phyloP scores from a whole-genome alignment of 2,797 vertebrate species.

The Xiphorhynchus erythropygius region DNA sequence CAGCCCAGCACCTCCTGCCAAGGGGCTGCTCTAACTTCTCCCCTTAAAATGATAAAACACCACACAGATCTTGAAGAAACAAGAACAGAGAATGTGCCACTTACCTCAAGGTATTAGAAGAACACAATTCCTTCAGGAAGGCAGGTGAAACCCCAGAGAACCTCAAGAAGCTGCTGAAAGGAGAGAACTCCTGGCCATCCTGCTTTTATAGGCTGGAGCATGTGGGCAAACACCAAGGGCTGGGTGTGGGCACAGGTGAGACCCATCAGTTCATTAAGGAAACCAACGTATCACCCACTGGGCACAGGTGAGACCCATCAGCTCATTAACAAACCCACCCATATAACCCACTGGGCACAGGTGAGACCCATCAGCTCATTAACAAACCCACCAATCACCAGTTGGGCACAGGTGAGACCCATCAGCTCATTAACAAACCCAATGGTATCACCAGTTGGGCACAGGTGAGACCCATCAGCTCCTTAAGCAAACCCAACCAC shows the following conservation, averaged over 20 bases:
- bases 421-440: too few species aligned
- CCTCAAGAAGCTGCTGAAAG: accelerated
- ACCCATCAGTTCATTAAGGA: accelerated
- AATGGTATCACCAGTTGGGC: neutral
- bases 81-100: accelerated
- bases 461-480: neutral
- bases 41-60: accelerated
- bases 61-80: accelerated
- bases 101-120: accelerated
- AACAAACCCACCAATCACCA: too few species aligned
- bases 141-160: accelerated
- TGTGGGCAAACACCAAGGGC: neutral
- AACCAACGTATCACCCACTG: neutral
- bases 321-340: accelerated
- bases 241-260: neutral
- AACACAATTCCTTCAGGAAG: accelerated
- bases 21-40: accelerated
- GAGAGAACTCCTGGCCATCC: accelerated
- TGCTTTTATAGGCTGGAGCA: neutral
- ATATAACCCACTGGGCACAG: too few species aligned
- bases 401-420: too few species aligned
- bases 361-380: too few species aligned
- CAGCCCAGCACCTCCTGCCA: neutral
- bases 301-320: too few species aligned
- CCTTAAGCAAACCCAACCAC: accelerated